These are phyloP conservation scores for Meriones psammophilus DNA, from an alignment of 2,797 vertebrate species.

Conservation along the genomic window DNA sequence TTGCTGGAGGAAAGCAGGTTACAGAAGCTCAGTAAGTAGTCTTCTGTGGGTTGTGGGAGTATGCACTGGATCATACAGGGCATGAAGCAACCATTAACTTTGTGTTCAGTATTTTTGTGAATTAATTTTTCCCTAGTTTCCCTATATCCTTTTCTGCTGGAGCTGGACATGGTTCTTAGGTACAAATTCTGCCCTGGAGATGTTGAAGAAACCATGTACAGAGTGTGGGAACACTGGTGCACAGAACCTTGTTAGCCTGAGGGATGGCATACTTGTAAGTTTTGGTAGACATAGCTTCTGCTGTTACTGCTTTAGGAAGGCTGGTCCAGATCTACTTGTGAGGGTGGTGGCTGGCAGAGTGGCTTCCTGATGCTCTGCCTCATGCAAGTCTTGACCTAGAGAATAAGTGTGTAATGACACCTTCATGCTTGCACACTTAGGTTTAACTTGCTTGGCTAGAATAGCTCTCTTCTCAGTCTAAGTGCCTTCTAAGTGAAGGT, in stretches of 20 bases:
- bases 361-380: neutral
- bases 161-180: neutral
- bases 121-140: neutral
- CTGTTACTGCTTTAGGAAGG: neutral
- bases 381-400: neutral
- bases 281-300: neutral
- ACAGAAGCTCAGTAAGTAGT: neutral
- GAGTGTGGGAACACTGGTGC: neutral
- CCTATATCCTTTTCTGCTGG: neutral
- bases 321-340: neutral
- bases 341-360: neutral
- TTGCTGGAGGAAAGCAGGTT: neutral
- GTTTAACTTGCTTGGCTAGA: neutral
- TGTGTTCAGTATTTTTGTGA: neutral
- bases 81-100: neutral
- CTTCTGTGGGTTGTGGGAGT: neutral
- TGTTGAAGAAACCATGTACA: neutral
- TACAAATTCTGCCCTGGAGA: neutral
- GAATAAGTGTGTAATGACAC: neutral
- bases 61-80: neutral
- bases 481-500: neutral
- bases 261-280: neutral
- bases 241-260: neutral
- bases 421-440: neutral
- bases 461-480: neutral